Evolutionary conservation across 92 coral and sea anemone species (phyloP), one percentile per base, ranked within the genome.

Genomic region (Epizoanthus rinbou): DNA sequence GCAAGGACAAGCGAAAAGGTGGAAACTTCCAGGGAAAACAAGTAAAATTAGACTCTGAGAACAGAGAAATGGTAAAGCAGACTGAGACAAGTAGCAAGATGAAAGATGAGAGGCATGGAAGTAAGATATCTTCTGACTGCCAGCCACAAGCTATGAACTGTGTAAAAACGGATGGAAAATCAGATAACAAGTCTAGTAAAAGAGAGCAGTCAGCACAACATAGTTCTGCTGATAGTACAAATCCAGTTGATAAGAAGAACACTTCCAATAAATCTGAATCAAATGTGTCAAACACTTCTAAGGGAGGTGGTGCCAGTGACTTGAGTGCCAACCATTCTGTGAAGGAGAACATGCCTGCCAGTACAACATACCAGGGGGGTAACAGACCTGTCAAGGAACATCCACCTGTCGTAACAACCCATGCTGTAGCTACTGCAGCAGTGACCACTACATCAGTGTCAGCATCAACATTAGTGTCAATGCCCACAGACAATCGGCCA

Each of bases 61-160:
- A 41, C 71, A 62, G 11, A 60, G 88, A 50, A 1, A 88, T 79
- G 58, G 16, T 62, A 41, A 85, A 86, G 70, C 88, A 84, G 64
- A 23, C 25, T 22, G 97, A 90, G 24, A 47, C 64, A 0, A 90
- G 86, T 18, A 59, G 72, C 23, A 93, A 88, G 75, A 71, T 86
- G 39, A 75, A 60, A 24, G 83, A 68, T 39, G 41, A 37, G 50
- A 78, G 22, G 31, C 76, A 43, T 41, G 75, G 58, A 13, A 18
- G 8, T 5, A 74, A 70, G 60, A 3, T 85, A 25, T 64, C 63
- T n/a, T 24, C 63, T 15, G 82, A 71, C 54, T 28, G 76, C 14
- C 86, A 88, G 5, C 75, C 88, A 15, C 75, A 64, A 28, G 56
- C 88, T 1, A 76, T 85, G 17, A 88, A 88, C 56, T 88, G 79